Percentiles rank a stretch among this genome's conserved stretches.
Conservation (phyloP, 2,888 invertebrate species). For the Acronicta alni region DNA sequence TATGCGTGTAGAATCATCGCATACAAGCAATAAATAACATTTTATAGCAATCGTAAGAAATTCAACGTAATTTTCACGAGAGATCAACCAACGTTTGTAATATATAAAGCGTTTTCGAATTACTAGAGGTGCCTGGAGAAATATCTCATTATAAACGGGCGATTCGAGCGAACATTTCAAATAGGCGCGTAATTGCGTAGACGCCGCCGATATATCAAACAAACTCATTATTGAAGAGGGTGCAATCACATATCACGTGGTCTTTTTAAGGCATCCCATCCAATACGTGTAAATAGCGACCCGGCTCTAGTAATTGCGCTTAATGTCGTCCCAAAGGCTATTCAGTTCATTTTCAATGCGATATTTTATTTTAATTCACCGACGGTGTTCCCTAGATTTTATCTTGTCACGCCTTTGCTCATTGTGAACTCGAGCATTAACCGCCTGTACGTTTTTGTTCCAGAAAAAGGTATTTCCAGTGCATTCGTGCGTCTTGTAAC, state of each 20-base stretch:
- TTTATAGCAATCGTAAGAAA: constrained; percentile 67
- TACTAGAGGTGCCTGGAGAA: constrained; percentile 71
- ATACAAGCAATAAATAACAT: constrained; percentile 65
- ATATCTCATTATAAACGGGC: constrained; percentile 73
- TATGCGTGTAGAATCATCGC: constrained; percentile 66
- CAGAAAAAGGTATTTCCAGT: constrained; percentile 70
- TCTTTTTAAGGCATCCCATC: constrained; percentile 67
- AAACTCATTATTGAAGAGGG: constrained; percentile 69
- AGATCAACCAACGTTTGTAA: constrained; percentile 57
- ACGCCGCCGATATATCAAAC: constrained; percentile 74
- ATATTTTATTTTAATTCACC: constrained; percentile 83
- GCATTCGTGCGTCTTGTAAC: constrained; percentile 74
- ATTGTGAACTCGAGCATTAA: constrained; percentile 77
- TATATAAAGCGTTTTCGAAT: constrained; percentile 73
- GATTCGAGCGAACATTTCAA: constrained; percentile 68
- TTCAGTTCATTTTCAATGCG: constrained; percentile 82
- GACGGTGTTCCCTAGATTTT: constrained; percentile 80
- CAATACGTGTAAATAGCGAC: constrained; percentile 74
- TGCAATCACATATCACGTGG: constrained; percentile 64
- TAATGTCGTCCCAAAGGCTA: constrained; percentile 84
- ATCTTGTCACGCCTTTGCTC: constrained; percentile 86
- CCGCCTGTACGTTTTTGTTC: constrained; percentile 72
- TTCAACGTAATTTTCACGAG: constrained; percentile 70
- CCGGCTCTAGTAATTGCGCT: constrained; percentile 79
- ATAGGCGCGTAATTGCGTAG: constrained; percentile 78